A percentile compares a stretch with the other conserved stretches of the same genome.
Evolutionary conservation across 2,888 invertebrate genomes (phyloP).

Genomic region (Temnothorax unifasciatus): DNA sequence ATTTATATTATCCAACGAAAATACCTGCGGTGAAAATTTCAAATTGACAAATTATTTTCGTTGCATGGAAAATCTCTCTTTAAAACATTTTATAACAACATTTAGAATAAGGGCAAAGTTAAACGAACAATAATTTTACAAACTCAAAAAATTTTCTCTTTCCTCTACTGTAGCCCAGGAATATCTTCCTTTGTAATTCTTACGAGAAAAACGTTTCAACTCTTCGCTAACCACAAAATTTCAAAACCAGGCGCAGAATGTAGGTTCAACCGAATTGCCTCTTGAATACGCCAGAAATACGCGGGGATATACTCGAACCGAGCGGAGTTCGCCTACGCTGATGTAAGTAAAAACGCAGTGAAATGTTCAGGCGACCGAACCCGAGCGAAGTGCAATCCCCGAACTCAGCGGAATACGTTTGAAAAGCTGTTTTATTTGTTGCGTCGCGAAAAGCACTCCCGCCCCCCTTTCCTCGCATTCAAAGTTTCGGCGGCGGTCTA

Average conservation of each 20-base stretch:
- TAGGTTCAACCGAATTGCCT: slow-evolving; percentile 24
- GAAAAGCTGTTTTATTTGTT: slow-evolving; percentile 28
- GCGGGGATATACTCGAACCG: slow-evolving; percentile 3
- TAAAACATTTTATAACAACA: neutral
- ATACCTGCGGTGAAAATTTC: slow-evolving; percentile 3
- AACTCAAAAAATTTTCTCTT: neutral
- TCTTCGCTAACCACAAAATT: slow-evolving; percentile 7
- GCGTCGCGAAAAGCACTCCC: slow-evolving; percentile 22
- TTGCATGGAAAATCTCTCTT: neutral
- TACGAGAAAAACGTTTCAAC: neutral
- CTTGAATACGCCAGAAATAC: slow-evolving; percentile 37
- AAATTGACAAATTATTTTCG: neutral
- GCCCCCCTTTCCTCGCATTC: neutral
- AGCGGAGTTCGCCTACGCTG: slow-evolving; percentile 18
- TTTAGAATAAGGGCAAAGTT: slow-evolving; percentile 12
- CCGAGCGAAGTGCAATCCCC: slow-evolving; percentile 7
- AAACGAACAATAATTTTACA: neutral
- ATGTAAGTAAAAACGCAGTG: slow-evolving; percentile 36
- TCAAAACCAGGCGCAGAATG: neutral
- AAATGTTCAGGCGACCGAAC: slow-evolving; percentile 31
- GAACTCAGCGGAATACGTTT: slow-evolving; percentile 19
- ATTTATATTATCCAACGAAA: slow-evolving; percentile 9
- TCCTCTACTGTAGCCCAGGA: neutral
- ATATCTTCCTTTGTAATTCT: slow-evolving; percentile 15
- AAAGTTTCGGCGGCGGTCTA: neutral